phyloP scores from a whole-genome alignment of 2,888 invertebrate genomes.

The Drosophila helvetica region DNA sequence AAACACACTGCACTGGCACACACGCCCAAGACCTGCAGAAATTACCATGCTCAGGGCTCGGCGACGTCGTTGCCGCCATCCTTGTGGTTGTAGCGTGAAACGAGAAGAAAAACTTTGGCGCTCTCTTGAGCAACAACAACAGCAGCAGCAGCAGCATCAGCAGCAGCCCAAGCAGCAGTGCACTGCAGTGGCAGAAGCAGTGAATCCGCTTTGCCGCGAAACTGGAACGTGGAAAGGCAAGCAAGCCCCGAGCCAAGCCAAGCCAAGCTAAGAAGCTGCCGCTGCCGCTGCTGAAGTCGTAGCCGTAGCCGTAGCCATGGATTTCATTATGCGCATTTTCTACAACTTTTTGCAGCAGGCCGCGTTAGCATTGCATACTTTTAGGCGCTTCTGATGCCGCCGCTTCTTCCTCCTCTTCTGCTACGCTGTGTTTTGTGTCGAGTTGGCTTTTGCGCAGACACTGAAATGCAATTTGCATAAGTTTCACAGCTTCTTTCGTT shows the following conservation, averaged over 20 bases:
- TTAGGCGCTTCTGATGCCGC: constrained; percentile 50
- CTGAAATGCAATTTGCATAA: constrained; percentile 81
- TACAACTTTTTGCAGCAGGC: constrained; percentile 58
- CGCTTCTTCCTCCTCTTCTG: constrained; percentile 16
- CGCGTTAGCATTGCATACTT: constrained; percentile 76
- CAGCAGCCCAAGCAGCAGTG: constrained; percentile 10
- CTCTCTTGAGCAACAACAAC: constrained; percentile 57
- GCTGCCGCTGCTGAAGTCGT: constrained; percentile 36
- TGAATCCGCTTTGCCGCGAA: constrained; percentile 41
- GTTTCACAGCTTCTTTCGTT: constrained; percentile 79
- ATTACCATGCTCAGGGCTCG: constrained; percentile 76
- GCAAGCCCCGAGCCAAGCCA: constrained; percentile 45
- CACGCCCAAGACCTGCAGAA: constrained; percentile 54
- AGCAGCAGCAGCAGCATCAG: constrained; percentile 17
- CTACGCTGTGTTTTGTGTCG: constrained; percentile 47
- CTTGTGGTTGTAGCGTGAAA: constrained; percentile 67
- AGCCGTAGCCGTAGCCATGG: constrained; percentile 59
- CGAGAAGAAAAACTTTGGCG: constrained; percentile 70
- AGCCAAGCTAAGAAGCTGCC: constrained; percentile 72
- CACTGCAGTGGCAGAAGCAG: constrained; percentile 32
- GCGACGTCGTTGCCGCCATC: constrained; percentile 42
- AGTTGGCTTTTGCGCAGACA: constrained; percentile 72
- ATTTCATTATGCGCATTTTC: constrained; percentile 80
- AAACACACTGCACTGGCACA: constrained; percentile 42
- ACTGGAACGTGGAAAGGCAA: constrained; percentile 53